Evolutionary conservation across 2,888 invertebrate genomes (phyloP), one percentile per base, ranked within the genome.

Genomic region (Scrobipalpa atriplicella): DNA sequence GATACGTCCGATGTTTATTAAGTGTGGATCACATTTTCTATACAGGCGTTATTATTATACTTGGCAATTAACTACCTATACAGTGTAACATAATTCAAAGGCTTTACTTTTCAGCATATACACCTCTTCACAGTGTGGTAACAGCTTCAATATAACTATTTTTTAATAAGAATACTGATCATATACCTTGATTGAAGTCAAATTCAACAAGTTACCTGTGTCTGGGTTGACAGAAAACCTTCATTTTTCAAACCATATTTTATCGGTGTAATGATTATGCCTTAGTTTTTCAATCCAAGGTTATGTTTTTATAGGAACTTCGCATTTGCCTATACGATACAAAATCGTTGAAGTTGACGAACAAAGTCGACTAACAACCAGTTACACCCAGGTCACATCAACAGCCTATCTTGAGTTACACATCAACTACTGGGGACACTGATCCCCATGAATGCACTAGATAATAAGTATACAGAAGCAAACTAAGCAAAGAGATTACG

Each of bases 381-480:
- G 82, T 82, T 79, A 89, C 92, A 92, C 92, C 92, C 92, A 92
- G 92, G 90, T 92, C 92, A 92, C 89, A 92, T 91, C 92, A 91
- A 87, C 89, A 87, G 83, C 78, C 73, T 75, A 79, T 81, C 79
- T 75, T 72, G 75, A 80, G 78, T 75, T 74, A 85, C 81, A 85
- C 80, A 77, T 75, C 76, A 76, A 79, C 73, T 66, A 74, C 71
- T 82, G 83, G 76, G 78, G 80, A 80, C 76, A 82, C 78, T 74
- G 80, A 74, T 78, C 73, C 76, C 75, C 80, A 86, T 78, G 70
- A 82, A 81, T 84, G 84, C 86, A 87, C 87, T 82, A 83, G 79
- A 73, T 73, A 16, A 76, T 83, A 86, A 80, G 77, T 71, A 73
- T 73, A 72, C 74, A 72, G 19, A 78, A 78, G 73, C 72, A 81